Conservation (phyloP, 2,113 vertebrate genomes). For the Canis aureus region DNA sequence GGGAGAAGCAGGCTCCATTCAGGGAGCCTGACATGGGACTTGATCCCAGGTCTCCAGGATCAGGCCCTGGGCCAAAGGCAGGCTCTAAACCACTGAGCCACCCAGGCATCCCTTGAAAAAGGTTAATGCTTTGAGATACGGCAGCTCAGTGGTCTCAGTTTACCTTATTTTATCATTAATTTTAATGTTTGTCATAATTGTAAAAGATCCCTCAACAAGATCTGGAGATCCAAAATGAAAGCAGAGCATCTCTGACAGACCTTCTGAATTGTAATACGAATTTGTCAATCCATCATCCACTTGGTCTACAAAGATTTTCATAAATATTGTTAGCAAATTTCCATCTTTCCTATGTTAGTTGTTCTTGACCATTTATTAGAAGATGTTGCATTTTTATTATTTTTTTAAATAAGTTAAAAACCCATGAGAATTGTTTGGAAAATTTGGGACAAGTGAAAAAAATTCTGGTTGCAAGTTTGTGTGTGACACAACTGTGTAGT, state of each 20-base stretch:
- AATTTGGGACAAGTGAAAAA: neutral
- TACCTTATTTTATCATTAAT: neutral
- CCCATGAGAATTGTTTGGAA: neutral
- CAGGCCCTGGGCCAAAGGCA: too few species aligned
- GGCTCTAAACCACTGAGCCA: too few species aligned
- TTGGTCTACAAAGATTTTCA: neutral
- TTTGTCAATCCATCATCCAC: neutral
- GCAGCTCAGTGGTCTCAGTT: neutral
- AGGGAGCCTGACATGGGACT: too few species aligned
- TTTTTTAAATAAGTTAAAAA: slow-evolving; percentile 32
- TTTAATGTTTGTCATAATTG: neutral
- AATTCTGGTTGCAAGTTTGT: neutral
- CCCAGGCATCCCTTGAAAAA: neutral
- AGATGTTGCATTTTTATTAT: neutral
- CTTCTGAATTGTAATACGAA: neutral
- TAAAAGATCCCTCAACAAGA: neutral
- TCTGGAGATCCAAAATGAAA: neutral
- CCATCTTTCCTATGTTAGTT: neutral
- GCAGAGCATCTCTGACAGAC: neutral
- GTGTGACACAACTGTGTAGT: neutral
- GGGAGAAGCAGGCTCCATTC: too few species aligned
- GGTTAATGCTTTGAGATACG: neutral
- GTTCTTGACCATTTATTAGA: neutral
- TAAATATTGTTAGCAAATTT: neutral
- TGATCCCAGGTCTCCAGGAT: too few species aligned